Evolutionary conservation across 2,888 invertebrate species (phyloP).

Genomic region (Himalopsyche anomala): DNA sequence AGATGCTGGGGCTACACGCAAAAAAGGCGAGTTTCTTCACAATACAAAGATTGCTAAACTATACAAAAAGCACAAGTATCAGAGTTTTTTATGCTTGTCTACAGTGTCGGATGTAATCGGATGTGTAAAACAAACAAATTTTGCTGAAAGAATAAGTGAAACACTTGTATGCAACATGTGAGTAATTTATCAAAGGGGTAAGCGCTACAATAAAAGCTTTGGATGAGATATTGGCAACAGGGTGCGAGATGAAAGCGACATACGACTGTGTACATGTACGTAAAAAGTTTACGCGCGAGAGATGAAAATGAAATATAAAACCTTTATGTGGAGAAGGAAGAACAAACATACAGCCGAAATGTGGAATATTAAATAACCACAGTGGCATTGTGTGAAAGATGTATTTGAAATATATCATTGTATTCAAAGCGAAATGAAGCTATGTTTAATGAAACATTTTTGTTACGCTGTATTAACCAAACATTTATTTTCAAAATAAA

Average conservation of each 20-base stretch:
- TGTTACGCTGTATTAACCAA: too few relatives aligned
- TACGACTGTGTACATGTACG: not conserved
- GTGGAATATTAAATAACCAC: too few relatives aligned
- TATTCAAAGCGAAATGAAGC: too few relatives aligned
- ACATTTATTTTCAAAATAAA: too few relatives aligned
- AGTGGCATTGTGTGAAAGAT: too few relatives aligned
- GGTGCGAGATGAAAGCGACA: not conserved
- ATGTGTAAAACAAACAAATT: not conserved
- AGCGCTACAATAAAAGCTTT: constrained; percentile 13
- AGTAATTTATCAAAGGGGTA: constrained; percentile 26
- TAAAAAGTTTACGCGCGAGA: not conserved
- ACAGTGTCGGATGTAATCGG: not conserved
- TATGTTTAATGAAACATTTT: too few relatives aligned
- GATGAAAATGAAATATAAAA: constrained; percentile 12
- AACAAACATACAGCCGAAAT: not conserved
- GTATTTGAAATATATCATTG: too few relatives aligned
- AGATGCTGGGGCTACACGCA: too few relatives aligned
- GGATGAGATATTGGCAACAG: not conserved
- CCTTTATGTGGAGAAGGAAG: not conserved
- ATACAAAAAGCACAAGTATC: too few relatives aligned
- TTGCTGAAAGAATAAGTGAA: constrained; percentile 6
- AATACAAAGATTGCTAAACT: too few relatives aligned
- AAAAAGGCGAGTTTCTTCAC: too few relatives aligned
- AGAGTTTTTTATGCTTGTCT: too few relatives aligned
- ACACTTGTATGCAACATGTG: constrained; percentile 28